A percentile compares a stretch with the other conserved stretches of the same genome.
Evolutionary conservation across 2,113 vertebrate species (phyloP).

Genomic region (Zosterops pallidus): DNA sequence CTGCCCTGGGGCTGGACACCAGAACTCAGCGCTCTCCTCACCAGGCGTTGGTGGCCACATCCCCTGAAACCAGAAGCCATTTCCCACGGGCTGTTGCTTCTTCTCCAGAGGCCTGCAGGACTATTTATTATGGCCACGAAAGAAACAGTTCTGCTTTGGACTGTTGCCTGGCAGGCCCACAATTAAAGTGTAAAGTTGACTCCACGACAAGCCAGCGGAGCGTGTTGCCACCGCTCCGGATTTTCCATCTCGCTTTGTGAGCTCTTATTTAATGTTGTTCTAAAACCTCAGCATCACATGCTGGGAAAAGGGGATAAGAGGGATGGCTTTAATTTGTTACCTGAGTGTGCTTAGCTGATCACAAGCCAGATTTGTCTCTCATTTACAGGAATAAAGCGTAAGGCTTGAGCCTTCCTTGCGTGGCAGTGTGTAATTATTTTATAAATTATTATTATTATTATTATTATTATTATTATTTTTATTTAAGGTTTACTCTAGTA

Average conservation of each 20-base stretch:
- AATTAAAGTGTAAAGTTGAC: rapidly evolving
- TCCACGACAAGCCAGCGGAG: rapidly evolving
- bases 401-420: background rate
- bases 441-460: too few species aligned
- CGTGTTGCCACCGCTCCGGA: rapidly evolving
- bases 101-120: background rate
- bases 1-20: rapidly evolving
- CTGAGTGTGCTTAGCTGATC: background rate
- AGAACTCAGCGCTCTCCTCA: rapidly evolving
- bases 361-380: slow-evolving; percentile 31
- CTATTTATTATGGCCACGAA: background rate
- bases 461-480: background rate
- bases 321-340: background rate
- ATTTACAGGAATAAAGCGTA: slow-evolving; percentile 45
- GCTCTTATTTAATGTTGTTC: background rate
- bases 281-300: background rate
- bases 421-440: background rate
- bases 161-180: background rate
- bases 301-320: background rate
- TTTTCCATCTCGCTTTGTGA: background rate
- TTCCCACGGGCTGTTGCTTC: rapidly evolving
- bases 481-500: background rate
- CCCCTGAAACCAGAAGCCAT: background rate
- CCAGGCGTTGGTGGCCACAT: rapidly evolving
- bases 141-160: background rate